Base-by-base conservation (phyloP, 1,140 invertebrate genomes). In the Calephelis nemesis region DNA sequence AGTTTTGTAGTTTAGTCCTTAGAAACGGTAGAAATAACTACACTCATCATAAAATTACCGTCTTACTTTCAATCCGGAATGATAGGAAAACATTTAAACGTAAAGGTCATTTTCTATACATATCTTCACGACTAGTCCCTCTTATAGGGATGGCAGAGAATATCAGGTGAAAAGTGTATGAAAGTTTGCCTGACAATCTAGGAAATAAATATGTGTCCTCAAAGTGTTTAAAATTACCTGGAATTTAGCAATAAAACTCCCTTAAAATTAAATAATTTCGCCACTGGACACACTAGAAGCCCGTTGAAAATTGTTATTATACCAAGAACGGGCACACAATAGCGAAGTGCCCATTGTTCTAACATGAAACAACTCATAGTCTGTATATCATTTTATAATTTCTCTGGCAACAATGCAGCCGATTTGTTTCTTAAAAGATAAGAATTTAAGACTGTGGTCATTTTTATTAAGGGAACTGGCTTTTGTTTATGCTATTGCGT, bases 301-400 rank as follows among this genome's bases (percentile, higher is more conserved):
- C 39, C 54, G 54, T 7, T 30, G 54, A 60, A 60, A 60, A 60
- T 60, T 60, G 30, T 60, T 60, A 60, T 60, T 54, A 60, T 40
- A 9, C 54, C 54, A 60, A 60, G 54, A 60, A 30, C 30, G 12
- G 3, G 19, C 54, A 12, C 12, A 60, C 54, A 60, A 60, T 60
- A 40, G 54, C 54, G 11, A 30, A 40, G 54, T 40, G 30, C 30
- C 30, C 54, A 60, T 60, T 60, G 54, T 60, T 60, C 54, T 60
- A 60, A 60, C 54, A 30, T 60, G 54, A 60, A 60, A 60, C 54
- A 60, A 40, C 30, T 60, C 54, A 60, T 60, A 60, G 54, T 60
- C 54, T 60, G 54, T 60, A 60, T 60, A 60, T 60, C 54, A 60
- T 60, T 60, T 60, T 60, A 60, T 60, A 60, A 60, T 60, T 60